Evolutionary conservation across 2,888 invertebrate genomes (phyloP), one percentile per base, ranked within the genome.

Genomic region (Rhimphoctona megacephalus): DNA sequence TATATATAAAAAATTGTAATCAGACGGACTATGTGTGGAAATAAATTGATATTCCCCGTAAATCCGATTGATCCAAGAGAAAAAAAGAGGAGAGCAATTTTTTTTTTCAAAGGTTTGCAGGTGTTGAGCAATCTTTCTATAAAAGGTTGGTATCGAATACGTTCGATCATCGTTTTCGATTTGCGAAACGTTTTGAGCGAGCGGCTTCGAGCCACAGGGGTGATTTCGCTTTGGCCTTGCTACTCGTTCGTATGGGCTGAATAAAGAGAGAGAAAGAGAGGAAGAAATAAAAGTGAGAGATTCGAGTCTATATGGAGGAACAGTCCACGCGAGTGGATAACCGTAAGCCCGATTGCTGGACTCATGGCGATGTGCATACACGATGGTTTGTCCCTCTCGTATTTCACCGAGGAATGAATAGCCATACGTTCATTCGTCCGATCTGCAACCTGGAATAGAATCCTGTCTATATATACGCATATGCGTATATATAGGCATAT

Each of bases 261-360:
- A 83, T 83, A 72, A 83, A 83, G 52, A 80, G 79, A 88, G 74
- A 73, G 73, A 72, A 69, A 81, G 54, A 83, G 80, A 83, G 85
- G 46, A 57, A 78, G 36, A 81, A 84, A 81, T 86, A 82, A 83
- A 85, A 81, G 82, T 80, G 87, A 84, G 85, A 83, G 88, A 89
- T 88, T 85, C 89, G 89, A 78, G 82, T 70, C 39, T 77, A 77
- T 82, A 87, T 76, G 70, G 81, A 74, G 54, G 22, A 81, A 74
- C 64, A 57, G 81, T 52, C 46, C 76, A 74, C 84, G 86, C 78
- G 86, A 82, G 66, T 82, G 87, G 85, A 87, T 86, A 84, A 79
- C 81, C 84, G 84, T 87, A 87, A 87, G 89, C 88, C 90, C 92
- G 91, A 92, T 92, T 92, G 92, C 91, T 90, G 90, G 87, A 87